Evolutionary conservation across 2,113 vertebrate genomes (phyloP).

Genomic region (Neotragus pygmaeus): DNA sequence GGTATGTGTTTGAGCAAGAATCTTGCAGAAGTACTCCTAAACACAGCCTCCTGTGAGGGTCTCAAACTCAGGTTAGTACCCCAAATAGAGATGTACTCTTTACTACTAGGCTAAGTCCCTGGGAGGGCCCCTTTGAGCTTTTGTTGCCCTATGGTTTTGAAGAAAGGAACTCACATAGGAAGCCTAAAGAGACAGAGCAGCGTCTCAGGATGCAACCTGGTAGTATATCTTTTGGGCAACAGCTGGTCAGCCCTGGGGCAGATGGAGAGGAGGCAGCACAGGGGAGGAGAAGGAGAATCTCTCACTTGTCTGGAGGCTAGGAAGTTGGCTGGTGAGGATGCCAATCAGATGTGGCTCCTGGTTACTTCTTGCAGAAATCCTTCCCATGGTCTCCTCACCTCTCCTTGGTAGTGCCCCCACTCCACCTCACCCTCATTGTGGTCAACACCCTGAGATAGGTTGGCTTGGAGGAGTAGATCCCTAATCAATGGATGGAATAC

Average conservation of each 20-base stretch:
- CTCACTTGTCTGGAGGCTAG: background rate
- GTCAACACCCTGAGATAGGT: background rate
- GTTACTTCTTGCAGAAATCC: background rate
- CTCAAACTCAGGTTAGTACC: background rate
- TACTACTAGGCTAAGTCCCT: background rate
- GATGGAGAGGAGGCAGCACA: background rate
- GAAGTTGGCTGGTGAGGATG: background rate
- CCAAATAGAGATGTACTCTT: background rate
- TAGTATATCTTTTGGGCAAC: background rate
- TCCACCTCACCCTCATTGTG: background rate
- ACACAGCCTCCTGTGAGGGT: background rate
- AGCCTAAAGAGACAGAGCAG: background rate
- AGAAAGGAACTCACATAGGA: background rate
- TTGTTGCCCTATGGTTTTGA: background rate
- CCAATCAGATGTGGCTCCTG: background rate
- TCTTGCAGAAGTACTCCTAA: background rate
- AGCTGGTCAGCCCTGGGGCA: background rate
- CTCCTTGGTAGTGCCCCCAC: background rate
- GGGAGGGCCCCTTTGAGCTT: background rate
- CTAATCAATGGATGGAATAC: background rate
- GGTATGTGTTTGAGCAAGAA: background rate
- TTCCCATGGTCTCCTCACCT: background rate
- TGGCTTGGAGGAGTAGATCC: background rate
- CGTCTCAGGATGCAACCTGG: background rate
- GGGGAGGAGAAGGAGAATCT: background rate